Evolutionary conservation across 2,797 vertebrate species (phyloP).

Genomic region (Eulemur rubriventer): DNA sequence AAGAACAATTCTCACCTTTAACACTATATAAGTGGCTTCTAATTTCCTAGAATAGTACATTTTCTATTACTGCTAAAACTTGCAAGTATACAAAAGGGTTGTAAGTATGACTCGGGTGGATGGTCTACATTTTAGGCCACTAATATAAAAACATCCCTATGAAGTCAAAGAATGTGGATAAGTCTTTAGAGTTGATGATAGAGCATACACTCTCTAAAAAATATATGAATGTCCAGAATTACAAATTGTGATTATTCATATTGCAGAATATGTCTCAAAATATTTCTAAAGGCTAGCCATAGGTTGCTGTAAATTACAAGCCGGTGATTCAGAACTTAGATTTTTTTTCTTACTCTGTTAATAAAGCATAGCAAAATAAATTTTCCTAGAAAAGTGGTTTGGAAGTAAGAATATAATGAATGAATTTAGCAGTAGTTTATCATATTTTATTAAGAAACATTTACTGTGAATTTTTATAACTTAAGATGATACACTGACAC

Average conservation of each 20-base stretch:
- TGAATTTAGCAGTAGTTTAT: neutral
- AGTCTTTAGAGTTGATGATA: neutral
- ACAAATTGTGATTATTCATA: neutral
- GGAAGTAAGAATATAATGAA: neutral
- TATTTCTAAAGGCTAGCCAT: neutral
- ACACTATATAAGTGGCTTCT: neutral
- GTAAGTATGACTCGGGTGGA: neutral
- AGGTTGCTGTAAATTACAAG: neutral
- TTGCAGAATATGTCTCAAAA: neutral
- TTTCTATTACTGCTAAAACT: neutral
- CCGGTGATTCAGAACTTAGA: neutral
- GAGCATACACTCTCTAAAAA: neutral
- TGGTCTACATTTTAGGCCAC: neutral
- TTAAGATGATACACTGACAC: neutral
- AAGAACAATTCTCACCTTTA: neutral
- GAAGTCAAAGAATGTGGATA: constrained; percentile 7
- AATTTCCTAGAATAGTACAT: neutral
- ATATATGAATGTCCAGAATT: neutral
- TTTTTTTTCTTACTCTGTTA: constrained; percentile 31
- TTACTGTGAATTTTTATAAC: constrained; percentile 9
- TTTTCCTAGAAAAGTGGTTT: neutral
- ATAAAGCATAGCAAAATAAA: neutral
- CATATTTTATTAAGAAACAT: constrained; percentile 3
- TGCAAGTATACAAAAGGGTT: neutral
- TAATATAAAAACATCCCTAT: neutral